These are phyloP conservation scores for Steinernema hermaphroditum DNA, from an alignment of 2,888 invertebrate genomes.

Conservation along the genomic window DNA sequence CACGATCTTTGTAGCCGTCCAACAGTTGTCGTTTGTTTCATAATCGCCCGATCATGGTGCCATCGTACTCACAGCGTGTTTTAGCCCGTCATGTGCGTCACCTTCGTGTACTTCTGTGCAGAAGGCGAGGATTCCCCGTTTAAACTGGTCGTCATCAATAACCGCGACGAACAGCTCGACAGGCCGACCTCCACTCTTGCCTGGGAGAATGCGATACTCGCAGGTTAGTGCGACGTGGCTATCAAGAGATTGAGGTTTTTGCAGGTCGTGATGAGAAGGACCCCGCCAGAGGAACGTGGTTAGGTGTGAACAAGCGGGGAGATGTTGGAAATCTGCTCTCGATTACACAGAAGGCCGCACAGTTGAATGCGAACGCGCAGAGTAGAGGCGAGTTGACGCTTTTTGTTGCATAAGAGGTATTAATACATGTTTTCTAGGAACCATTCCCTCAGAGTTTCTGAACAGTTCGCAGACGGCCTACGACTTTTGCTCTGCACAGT, in stretches of 20 bases:
- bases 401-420: no score
- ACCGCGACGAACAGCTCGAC: slow-evolving; percentile 56
- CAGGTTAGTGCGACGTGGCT: slow-evolving; percentile 41
- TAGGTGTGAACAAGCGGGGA: slow-evolving; percentile 50
- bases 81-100: slow-evolving; percentile 39
- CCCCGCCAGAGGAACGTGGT: slow-evolving; percentile 58
- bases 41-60: neutral
- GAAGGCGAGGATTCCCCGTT: slow-evolving; percentile 16
- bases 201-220: slow-evolving; percentile 54
- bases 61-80: neutral
- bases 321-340: slow-evolving; percentile 53
- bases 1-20: slow-evolving; percentile 16
- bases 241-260: neutral
- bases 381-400: slow-evolving; percentile 47
- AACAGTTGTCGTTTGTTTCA: neutral
- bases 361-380: slow-evolving; percentile 42
- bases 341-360: slow-evolving; percentile 50
- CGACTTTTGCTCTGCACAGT: slow-evolving; percentile 41
- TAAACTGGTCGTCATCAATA: slow-evolving; percentile 57
- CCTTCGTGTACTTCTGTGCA: slow-evolving; percentile 36
- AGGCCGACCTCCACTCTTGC: slow-evolving; percentile 49
- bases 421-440: slow-evolving; percentile 37
- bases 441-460: slow-evolving; percentile 46
- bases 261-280: slow-evolving; percentile 58
- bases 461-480: slow-evolving; percentile 18